Evolutionary conservation across 2,888 invertebrate genomes (phyloP), one percentile per base, ranked within the genome.

Genomic region (Entomobrya proxima): DNA sequence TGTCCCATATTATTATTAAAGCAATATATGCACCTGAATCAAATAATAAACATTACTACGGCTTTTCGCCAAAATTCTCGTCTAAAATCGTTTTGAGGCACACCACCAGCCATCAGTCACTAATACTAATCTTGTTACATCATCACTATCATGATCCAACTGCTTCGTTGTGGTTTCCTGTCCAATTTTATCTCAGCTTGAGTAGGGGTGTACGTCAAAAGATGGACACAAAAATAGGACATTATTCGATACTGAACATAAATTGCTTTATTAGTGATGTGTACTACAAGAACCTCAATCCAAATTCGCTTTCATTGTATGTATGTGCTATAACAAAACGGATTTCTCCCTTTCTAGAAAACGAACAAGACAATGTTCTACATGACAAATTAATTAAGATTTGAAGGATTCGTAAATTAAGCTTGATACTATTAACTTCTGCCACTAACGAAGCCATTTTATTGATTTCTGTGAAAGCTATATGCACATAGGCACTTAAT

Each of bases 1-100:
- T 9, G 21, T 13, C 4, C 2, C n/a, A 21, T 55, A 50, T 50
- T 52, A 7, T 18, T 18, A 9, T n/a, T 61, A 2, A 61, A 64
- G 30, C 11, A 15, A 55, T 32, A 11, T 37, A 37, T 15, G n/a
- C 72, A 74, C 50, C 50, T 50, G 72, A 50, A 50, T 74, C 50
- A 74, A 74, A 74, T 72, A 67, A 67, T 67, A 72, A 64, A 58
- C 77, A 77, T 64, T 79, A n/a, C 32, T 79, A 79, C 47, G 79
- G 79, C 79, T 79, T 79, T 64, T n/a, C 32, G 11, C 47, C n/a
- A 30, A 50, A 72, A 15, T 72, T 72, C 30, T 47, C 44, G 21
- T 24, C 32, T 74, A 74, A 30, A 50, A 64, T 76, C 35, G 55
- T 75, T 76, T 55, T 50, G 52, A 72, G 32, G 64, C 9, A n/a